phyloP scores from a whole-genome alignment of 2,113 vertebrate species.

The Nesogale talazaci region DNA sequence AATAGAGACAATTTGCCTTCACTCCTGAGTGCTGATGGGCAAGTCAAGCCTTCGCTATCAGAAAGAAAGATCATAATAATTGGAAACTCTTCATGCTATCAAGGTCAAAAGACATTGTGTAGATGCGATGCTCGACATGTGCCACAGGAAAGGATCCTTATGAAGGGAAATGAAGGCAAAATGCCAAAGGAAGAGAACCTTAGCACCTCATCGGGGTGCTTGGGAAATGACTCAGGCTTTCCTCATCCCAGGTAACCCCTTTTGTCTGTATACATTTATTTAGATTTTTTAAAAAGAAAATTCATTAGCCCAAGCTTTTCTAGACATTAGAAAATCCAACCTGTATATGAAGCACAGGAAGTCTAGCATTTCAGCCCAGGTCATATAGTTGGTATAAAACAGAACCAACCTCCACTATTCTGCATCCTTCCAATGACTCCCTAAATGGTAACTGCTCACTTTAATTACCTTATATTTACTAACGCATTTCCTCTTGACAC shows the following conservation, averaged over 20 bases:
- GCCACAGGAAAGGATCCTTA: slow-evolving; percentile 29
- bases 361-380: not conserved
- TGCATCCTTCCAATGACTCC: not conserved
- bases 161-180: not conserved
- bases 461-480: not conserved
- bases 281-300: not conserved
- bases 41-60: not conserved
- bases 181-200: slow-evolving; percentile 22
- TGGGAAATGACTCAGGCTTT: not conserved
- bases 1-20: slow-evolving; percentile 27
- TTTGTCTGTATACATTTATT: not conserved
- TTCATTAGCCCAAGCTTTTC: not conserved
- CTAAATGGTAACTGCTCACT: not conserved
- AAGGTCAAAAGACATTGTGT: slow-evolving; percentile 24
- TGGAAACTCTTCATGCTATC: not conserved
- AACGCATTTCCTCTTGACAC: slow-evolving; percentile 3
- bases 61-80: not conserved
- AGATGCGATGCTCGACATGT: not conserved
- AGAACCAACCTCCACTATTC: not conserved
- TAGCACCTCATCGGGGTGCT: not conserved
- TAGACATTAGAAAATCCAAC: not conserved
- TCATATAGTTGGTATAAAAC: not conserved
- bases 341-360: not conserved
- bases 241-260: not conserved
- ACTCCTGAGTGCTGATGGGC: not conserved